Evolutionary conservation across 2,797 vertebrate genomes (phyloP).

Genomic region (Phoeniculus purpureus): DNA sequence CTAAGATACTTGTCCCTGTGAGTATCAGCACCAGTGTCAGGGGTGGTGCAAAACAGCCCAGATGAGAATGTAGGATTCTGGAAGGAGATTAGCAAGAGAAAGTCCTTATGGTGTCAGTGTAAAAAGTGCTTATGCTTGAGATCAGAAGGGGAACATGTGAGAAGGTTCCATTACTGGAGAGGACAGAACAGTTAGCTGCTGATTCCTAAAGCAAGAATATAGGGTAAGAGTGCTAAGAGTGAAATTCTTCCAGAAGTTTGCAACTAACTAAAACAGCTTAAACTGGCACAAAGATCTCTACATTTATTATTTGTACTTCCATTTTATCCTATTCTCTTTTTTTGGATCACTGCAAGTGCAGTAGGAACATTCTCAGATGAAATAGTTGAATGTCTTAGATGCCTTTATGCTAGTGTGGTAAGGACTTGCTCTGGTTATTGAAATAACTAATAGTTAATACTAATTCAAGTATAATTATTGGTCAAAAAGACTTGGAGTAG

Average conservation of each 20-base stretch:
- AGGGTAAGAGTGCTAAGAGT: background rate
- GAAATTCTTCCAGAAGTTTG: background rate
- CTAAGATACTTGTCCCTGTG: background rate
- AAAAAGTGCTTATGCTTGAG: background rate
- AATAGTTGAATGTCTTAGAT: background rate
- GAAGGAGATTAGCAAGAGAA: background rate
- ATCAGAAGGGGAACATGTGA: background rate
- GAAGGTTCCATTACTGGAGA: background rate
- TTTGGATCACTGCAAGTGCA: background rate
- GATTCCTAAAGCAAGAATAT: background rate
- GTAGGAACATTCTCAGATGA: background rate
- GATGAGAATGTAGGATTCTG: background rate
- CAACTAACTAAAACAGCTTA: background rate
- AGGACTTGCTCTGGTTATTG: background rate
- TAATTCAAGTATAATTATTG: background rate
- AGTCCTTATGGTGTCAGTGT: background rate
- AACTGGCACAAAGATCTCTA: background rate
- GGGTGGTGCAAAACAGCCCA: background rate
- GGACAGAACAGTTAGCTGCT: background rate
- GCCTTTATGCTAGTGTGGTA: background rate
- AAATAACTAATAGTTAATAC: background rate
- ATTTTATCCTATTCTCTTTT: background rate
- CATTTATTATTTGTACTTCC: background rate
- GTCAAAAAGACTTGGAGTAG: background rate
- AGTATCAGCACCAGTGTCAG: background rate